Conservation (phyloP, 2,888 invertebrate genomes). For the Idaea aversata region DNA sequence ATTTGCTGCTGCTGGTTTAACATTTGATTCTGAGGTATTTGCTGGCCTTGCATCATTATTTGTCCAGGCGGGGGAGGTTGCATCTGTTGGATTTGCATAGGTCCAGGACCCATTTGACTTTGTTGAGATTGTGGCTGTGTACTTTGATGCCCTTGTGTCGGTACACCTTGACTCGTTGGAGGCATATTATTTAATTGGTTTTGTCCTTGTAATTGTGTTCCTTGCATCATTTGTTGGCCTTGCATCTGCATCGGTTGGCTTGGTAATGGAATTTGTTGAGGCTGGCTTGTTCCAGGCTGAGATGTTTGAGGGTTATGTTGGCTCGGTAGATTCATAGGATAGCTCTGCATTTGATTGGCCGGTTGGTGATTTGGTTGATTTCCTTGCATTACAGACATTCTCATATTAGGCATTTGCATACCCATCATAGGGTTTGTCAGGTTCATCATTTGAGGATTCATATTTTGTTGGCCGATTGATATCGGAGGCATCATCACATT, state of each 20-base stretch:
- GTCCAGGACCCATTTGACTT: conserved; percentile 22
- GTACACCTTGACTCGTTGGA: conserved; percentile 40
- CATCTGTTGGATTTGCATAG: conserved; percentile 14
- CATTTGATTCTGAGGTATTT: conserved; percentile 41
- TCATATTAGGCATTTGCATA: conserved; percentile 69
- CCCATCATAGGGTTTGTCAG: conserved; percentile 57
- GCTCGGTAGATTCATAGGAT: conserved; percentile 53
- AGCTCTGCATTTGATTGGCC: conserved; percentile 48
- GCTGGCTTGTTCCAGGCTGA: conserved; percentile 44
- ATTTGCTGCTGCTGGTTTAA: conserved; percentile 35
- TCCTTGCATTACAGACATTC: conserved; percentile 63
- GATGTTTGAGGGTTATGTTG: conserved; percentile 49
- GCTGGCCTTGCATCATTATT: conserved; percentile 52
- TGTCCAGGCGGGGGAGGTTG: conserved; percentile 32
- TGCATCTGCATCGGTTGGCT: conserved; percentile 52
- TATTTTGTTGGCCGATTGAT: conserved; percentile 53
- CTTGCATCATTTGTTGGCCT: conserved; percentile 45
- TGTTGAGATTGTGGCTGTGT: conserved; percentile 35
- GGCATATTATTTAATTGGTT: conserved; percentile 47
- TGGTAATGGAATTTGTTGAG: conserved; percentile 42
- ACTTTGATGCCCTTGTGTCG: conserved; percentile 35
- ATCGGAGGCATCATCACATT: conserved; percentile 55
- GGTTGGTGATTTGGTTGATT: conserved; percentile 50
- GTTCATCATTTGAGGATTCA: conserved; percentile 52
- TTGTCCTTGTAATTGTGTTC: conserved; percentile 37